Base-by-base conservation (phyloP, 2,113 vertebrate genomes). In the Thunnus thynnus region DNA sequence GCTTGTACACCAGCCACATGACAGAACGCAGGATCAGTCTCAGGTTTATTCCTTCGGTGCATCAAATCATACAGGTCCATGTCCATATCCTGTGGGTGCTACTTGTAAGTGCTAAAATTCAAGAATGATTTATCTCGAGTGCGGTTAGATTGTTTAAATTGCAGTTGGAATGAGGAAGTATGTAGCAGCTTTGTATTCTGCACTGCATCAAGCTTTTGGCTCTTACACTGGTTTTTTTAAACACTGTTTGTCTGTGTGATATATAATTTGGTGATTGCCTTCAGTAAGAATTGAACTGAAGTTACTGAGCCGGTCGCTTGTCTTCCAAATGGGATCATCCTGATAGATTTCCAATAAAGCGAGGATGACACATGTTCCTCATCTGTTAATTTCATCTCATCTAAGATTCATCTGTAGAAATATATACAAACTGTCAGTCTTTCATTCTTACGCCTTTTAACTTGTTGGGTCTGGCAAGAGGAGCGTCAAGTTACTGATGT, bases 371-470 rank as follows among this genome's bases (percentile, higher is more conserved):
- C 27, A 2, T 63, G 61, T 22, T 76, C 66, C 32, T 85, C 17
- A 72, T 77, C 32, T 78, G 54, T 25, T 83, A 5, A 67, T 70
- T 54, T 67, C 10, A 80, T 72, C 52, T 71, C 41, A 57, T 77
- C 57, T 72, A 32, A 66, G 11, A 63, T 63, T 57, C 32, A 72
- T 61, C 67, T 77, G 44, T 60, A 48, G n/a, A 57, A 54, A 25
- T 4, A 54, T 20, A 4, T 50, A 56, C 48, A 62, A 27, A n/a
- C 27, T 51, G 56, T 17, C n/a, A 9, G 46, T 32, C 54, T 3
- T 60, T 22, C 60, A 13, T 10, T 7, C 2, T 18, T 1, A 1
- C 12, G 16, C 16, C 22, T 41, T 48, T 22, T n/a, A n/a, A 36
- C 17, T 79, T 46, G 14, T 60, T 80, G 58, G 30, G 30, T 54